Base-by-base conservation (phyloP, 1,140 invertebrate genomes). In the Pseudomyrmex sp. region DNA sequence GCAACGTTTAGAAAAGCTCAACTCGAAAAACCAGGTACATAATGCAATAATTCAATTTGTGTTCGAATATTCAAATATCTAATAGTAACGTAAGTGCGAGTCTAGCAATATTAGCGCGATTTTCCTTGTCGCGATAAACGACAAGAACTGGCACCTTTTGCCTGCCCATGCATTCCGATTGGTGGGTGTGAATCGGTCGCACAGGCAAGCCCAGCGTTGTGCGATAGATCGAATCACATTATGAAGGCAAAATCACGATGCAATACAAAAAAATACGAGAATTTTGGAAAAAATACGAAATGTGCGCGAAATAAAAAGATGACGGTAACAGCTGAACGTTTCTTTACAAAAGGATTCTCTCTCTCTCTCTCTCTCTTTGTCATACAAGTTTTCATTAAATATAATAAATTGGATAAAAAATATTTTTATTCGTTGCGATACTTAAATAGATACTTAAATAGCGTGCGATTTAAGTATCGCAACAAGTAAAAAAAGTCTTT, bases 131-230 rank as follows among this genome's bases (percentile, higher is more conserved):
- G 50, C 52, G 72, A 77, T 87, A 82, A 82, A 50, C 66, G 72
- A 82, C 61, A 46, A 46, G n/a, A 50, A 84, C 63, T 61, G 26
- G 54, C 69, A 63, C 77, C 85, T 88, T 89, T 85, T 85, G 77
- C 58, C 61, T 58, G 68, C 20, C 63, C 54, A 48, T 82, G 77
- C 88, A 90, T 90, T 88, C 86, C 88, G 75, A 66, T 83, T 68
- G 85, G 88, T 90, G 77, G 84, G 85, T 90, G 89, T 86, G 88
- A 90, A 89, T 87, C 80, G 56, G 63, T 23, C 74, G 54, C 69
- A 84, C 61, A 83, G 66, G 18, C 77, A 62, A 59, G 15, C 44
- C 65, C 52, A 73, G 50, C 54, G 23, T 72, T n/a, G 56, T 46
- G 46, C 69, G 44, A 73, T 61, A 72, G 44, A 77, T 69, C 63